Evolutionary conservation across 2,888 invertebrate species (phyloP).

Genomic region (Caradrina kadenii): DNA sequence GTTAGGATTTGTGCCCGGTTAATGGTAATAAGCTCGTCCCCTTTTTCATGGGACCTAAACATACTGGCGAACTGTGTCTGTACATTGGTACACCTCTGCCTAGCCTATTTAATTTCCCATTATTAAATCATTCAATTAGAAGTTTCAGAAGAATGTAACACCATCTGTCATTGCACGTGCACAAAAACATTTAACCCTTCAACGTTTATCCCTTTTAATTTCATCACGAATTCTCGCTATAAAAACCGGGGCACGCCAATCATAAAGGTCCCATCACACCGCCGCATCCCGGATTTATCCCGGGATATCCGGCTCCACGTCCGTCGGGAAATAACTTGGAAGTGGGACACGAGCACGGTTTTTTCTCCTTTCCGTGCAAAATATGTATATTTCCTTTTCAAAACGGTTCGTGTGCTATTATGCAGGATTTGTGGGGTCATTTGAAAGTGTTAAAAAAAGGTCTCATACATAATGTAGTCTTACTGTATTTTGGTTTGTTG

Average conservation of each 20-base stretch:
- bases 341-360: slow-evolving; percentile 33
- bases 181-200: slow-evolving; percentile 17
- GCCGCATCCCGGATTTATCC: slow-evolving; percentile 42
- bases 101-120: no score
- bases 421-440: slow-evolving; percentile 24
- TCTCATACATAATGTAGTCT: slow-evolving; percentile 6
- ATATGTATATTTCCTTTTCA: slow-evolving; percentile 35
- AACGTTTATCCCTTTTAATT: slow-evolving; percentile 27
- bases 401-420: slow-evolving; percentile 31
- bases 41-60: no score
- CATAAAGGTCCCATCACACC: slow-evolving; percentile 48
- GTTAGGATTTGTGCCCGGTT: no score
- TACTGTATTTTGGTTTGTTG: neutral
- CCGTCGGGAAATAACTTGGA: slow-evolving; percentile 59
- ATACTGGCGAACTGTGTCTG: no score
- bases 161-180: neutral
- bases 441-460: slow-evolving; percentile 25
- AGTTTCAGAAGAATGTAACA: neutral
- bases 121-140: no score
- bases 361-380: slow-evolving; percentile 30
- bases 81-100: no score
- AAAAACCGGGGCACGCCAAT: slow-evolving; percentile 39
- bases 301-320: slow-evolving; percentile 47
- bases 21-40: no score
- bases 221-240: slow-evolving; percentile 17